These are phyloP conservation scores for Syngnathus rostellatus DNA, from an alignment of 2,797 vertebrate genomes.

Conservation along the genomic window DNA sequence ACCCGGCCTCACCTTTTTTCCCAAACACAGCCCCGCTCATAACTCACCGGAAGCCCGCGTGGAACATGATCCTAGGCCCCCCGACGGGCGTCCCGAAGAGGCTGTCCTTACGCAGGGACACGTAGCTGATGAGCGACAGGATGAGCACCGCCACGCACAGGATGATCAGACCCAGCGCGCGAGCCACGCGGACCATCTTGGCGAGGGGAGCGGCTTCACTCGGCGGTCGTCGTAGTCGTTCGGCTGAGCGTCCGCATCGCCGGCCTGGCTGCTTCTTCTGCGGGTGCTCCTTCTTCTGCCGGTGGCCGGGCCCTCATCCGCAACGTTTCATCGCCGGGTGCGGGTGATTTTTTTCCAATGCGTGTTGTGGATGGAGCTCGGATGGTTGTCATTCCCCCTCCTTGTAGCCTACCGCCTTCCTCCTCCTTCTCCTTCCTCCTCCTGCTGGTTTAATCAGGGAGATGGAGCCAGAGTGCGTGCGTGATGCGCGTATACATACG, in stretches of 20 bases:
- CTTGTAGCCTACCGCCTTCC: constrained; percentile 5
- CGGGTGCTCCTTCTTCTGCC: background rate
- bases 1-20: constrained; percentile 28
- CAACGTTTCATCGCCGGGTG: constrained; percentile 6
- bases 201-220: constrained; percentile 52
- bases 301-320: background rate
- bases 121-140: constrained; percentile 94
- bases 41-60: constrained; percentile 91
- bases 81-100: constrained; percentile 82
- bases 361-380: constrained; percentile 27
- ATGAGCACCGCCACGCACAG: constrained; percentile 90
- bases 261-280: constrained; percentile 1
- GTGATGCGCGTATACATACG: constrained; percentile 3
- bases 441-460: constrained; percentile 41
- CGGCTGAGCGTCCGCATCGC: constrained; percentile 13
- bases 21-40: constrained; percentile 5
- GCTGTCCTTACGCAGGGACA: constrained; percentile 90
- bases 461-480: constrained; percentile 44
- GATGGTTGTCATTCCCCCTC: constrained; percentile 11
- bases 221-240: constrained; percentile 16
- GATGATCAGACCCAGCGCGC: constrained; percentile 89
- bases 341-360: constrained; percentile 13
- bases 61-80: constrained; percentile 92
- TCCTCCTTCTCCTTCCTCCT: constrained; percentile 18
- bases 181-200: constrained; percentile 94